Evolutionary conservation across 2,888 invertebrate species (phyloP).

Genomic region (Chaetogeoica ovagalla): DNA sequence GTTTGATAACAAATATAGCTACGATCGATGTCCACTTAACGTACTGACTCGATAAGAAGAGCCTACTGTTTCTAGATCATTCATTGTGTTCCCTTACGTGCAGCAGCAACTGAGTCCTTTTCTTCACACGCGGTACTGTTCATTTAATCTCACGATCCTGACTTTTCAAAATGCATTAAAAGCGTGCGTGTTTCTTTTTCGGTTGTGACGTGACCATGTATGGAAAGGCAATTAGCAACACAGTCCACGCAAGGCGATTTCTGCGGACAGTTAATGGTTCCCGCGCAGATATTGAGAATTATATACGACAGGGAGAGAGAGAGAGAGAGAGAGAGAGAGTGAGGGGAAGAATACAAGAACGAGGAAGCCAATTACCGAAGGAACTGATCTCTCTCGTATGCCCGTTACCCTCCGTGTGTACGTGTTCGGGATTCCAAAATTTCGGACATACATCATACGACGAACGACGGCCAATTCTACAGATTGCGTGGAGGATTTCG

Average conservation of each 20-base stretch:
- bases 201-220: slow-evolving; percentile 28
- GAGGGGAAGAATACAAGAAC: neutral
- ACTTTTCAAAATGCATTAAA: slow-evolving; percentile 45
- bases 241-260: slow-evolving; percentile 20
- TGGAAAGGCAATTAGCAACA: slow-evolving; percentile 33
- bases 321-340: no score
- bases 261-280: slow-evolving; percentile 27
- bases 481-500: slow-evolving; percentile 39
- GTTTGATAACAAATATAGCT: no score
- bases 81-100: neutral
- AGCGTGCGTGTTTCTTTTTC: neutral
- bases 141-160: slow-evolving; percentile 43
- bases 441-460: slow-evolving; percentile 31
- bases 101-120: neutral
- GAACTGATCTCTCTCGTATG: slow-evolving; percentile 20
- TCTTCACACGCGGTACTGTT: neutral
- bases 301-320: neutral
- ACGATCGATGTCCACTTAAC: no score
- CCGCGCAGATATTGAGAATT: slow-evolving; percentile 28
- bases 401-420: slow-evolving; percentile 1
- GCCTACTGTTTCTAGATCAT: slow-evolving; percentile 8
- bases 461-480: slow-evolving; percentile 23
- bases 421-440: slow-evolving; percentile 44
- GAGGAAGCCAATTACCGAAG: slow-evolving; percentile 38
- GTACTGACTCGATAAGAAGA: neutral